phyloP scores from a whole-genome alignment of 2,113 vertebrate species.

The Tragelaphus strepsiceros region DNA sequence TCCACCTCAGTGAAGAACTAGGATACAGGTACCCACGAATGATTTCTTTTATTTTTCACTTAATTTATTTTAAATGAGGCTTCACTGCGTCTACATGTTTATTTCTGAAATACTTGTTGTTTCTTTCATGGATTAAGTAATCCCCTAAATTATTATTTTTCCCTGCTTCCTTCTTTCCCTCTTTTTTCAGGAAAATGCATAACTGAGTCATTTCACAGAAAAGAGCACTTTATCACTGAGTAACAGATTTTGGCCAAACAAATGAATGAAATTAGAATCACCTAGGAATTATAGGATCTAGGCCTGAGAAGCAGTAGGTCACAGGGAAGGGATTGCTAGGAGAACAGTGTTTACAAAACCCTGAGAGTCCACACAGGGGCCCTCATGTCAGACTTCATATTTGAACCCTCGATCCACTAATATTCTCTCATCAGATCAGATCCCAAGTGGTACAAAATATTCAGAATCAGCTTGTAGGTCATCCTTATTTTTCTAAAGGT shows the following conservation, averaged over 20 bases:
- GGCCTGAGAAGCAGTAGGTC: background rate
- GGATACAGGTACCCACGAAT: conserved; percentile 90
- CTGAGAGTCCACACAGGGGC: background rate
- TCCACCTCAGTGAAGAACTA: conserved; percentile 91
- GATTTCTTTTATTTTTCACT: background rate
- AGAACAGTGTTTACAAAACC: background rate
- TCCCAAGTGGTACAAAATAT: conserved; percentile 14
- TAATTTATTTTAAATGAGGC: conserved; percentile 14
- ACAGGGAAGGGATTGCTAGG: background rate
- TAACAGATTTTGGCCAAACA: background rate
- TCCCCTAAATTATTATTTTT: conserved; percentile 3
- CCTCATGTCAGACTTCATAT: background rate
- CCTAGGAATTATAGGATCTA: background rate
- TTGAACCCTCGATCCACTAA: background rate
- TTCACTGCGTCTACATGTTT: background rate
- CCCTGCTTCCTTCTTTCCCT: background rate
- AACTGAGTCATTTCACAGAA: background rate
- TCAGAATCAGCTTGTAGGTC: conserved; percentile 17
- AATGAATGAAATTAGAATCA: conserved; percentile 8
- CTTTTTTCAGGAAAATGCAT: background rate
- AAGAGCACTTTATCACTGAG: background rate
- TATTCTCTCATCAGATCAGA: background rate
- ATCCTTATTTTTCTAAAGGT: background rate
- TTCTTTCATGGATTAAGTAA: background rate
- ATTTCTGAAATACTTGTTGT: background rate